Percentiles rank a stretch among this genome's conserved stretches.
Evolutionary conservation across 64 coral and sea anemone genomes (phyloP).

Genomic region (Stylophora pistillata): DNA sequence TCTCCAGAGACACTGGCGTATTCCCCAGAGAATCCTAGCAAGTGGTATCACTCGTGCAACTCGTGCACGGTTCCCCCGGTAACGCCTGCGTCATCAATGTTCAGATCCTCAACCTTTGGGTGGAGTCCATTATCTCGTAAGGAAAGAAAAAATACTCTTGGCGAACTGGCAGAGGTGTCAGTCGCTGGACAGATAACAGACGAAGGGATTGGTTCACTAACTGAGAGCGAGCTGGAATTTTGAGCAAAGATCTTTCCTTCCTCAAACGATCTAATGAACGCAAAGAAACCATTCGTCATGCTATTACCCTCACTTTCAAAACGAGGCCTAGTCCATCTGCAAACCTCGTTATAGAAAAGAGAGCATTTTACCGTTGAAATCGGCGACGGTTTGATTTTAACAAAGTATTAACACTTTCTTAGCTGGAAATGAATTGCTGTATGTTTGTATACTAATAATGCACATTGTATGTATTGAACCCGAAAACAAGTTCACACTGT

Average conservation of each 20-base stretch:
- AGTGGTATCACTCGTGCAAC: neutral
- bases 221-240: neutral
- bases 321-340: too few relatives aligned
- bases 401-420: too few relatives aligned
- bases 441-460: too few relatives aligned
- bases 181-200: neutral
- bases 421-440: too few relatives aligned
- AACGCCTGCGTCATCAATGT: neutral
- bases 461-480: too few relatives aligned
- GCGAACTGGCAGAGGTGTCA: neutral
- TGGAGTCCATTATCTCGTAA: neutral
- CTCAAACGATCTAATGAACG: neutral
- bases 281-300: too few relatives aligned
- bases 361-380: too few relatives aligned
- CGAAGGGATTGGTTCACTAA: conserved; percentile 1
- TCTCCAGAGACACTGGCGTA: neutral
- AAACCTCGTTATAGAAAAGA: too few relatives aligned
- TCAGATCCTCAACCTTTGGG: neutral
- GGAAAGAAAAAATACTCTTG: neutral
- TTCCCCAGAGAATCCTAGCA: neutral
- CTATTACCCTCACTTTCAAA: too few relatives aligned
- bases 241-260: neutral
- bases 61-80: neutral
- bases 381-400: too few relatives aligned
- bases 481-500: too few relatives aligned